Evolutionary conservation across 2,113 vertebrate genomes (phyloP).

Genomic region (Cyanoramphus novaezelandiae): DNA sequence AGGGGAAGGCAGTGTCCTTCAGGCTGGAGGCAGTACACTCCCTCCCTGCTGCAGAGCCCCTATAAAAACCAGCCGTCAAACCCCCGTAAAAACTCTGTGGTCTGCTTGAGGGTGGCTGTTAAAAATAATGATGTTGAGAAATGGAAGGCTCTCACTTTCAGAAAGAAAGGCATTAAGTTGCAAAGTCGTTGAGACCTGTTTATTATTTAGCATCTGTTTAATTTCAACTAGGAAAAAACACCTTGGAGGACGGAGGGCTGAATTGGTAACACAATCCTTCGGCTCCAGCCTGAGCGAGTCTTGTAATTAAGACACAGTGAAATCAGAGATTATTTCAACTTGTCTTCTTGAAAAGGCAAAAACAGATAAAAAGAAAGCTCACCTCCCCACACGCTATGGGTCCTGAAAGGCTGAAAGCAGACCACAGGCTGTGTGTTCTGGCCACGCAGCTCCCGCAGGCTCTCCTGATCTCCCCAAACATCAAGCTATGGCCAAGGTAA

Average conservation of each 20-base stretch:
- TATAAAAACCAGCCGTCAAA: not conserved
- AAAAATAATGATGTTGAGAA: not conserved
- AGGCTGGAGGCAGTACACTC: not conserved
- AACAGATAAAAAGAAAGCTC: not conserved
- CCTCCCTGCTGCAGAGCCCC: not conserved
- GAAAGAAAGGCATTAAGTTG: not conserved
- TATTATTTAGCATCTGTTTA: not conserved
- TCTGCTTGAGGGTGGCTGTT: not conserved
- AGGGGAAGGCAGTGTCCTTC: rapidly evolving
- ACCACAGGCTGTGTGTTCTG: not conserved
- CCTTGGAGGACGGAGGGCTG: not conserved
- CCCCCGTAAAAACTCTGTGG: not conserved
- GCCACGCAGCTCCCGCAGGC: not conserved
- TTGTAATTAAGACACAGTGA: not conserved
- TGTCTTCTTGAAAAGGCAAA: not conserved
- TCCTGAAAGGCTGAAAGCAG: not conserved
- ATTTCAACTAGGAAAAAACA: not conserved
- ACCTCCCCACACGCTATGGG: not conserved
- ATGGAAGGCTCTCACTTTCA: not conserved
- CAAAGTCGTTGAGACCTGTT: not conserved
- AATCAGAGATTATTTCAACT: not conserved
- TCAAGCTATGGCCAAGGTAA: not conserved
- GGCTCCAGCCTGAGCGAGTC: not conserved
- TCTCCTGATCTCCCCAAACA: not conserved
- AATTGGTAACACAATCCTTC: not conserved